Base-by-base conservation (phyloP, 2,797 vertebrate species). In the Zenarchopterus dispar region DNA sequence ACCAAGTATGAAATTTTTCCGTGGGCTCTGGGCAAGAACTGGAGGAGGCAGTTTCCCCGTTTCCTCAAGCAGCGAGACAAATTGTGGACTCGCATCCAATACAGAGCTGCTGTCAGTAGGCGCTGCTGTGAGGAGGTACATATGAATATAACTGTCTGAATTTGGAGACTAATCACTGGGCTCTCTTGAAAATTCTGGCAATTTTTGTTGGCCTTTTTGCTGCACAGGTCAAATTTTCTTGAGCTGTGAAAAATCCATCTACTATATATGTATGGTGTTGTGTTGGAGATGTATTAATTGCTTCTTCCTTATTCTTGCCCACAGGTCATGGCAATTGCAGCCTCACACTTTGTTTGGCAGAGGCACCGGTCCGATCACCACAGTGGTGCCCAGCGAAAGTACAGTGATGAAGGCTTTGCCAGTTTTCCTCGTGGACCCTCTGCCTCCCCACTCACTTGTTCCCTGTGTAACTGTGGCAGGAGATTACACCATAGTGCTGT, bases 1-100 rank as follows among this genome's bases (percentile, higher is more conserved):
- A 90, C 76, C 23, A 99, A 96, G 81, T 97, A 97, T 81, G 96
- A 98, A 82, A 98, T 99, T 81, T 99, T 99, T 73, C 96, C 97
- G 1, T 99, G 98, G 97, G 96, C 95, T 58, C 89, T 99, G 86
- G 96, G 97, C 66, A 95, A 94, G 89, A 92, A 88, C 67, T 98
- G 97, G 98, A 95, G 92, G 89, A 97, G 94, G 73, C 83, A 89
- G 51, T 97, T 97, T 77, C 92, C 95, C 28, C 73, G 84, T 77
- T 99, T 99, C 86, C 90, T 99, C 64, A 94, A 93, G 79, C 91
- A 95, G 85, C 93, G 94, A 82, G 97, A 98, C 88, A 83, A 93
- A 6, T 93, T 99, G 36, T 99, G 97, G 98, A 93, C 92, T 59
- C 96, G 95, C 76, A 95, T 98, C 57, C 91, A 94, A 78, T 97